A percentile compares a stretch with the other conserved stretches of the same genome.
Evolutionary conservation across 2,113 vertebrate genomes (phyloP).

Genomic region (Elgaria multicarinata): DNA sequence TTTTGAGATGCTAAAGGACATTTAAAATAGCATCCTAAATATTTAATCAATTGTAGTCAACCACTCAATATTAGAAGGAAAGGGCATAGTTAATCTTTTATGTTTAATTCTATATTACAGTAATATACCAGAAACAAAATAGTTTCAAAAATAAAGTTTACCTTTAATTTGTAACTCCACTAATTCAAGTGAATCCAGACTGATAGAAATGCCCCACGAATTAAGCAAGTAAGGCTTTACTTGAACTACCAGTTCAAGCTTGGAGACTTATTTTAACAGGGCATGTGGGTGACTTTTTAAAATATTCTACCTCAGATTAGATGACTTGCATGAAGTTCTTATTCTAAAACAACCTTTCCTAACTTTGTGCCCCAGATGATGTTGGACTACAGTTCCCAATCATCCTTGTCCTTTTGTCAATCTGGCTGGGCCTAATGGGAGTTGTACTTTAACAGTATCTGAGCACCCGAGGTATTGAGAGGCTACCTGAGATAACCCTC

Average conservation of each 20-base stretch:
- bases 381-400: background rate
- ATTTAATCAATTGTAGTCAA: background rate
- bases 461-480: background rate
- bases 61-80: background rate
- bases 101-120: background rate
- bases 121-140: background rate
- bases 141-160: background rate
- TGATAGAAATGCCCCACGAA: background rate
- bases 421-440: background rate
- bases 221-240: background rate
- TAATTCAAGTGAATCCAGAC: background rate
- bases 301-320: background rate
- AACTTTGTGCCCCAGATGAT: background rate
- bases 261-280: background rate
- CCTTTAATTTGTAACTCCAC: background rate
- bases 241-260: background rate
- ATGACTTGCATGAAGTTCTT: background rate
- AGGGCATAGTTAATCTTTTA: background rate
- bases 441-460: background rate
- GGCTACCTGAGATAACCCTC: background rate
- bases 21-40: background rate
- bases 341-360: background rate
- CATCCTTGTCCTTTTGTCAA: background rate
- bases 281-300: background rate
- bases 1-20: background rate